Conservation (phyloP, 53 echinoderm and acorn worm species). For the Holothuria scabra region DNA sequence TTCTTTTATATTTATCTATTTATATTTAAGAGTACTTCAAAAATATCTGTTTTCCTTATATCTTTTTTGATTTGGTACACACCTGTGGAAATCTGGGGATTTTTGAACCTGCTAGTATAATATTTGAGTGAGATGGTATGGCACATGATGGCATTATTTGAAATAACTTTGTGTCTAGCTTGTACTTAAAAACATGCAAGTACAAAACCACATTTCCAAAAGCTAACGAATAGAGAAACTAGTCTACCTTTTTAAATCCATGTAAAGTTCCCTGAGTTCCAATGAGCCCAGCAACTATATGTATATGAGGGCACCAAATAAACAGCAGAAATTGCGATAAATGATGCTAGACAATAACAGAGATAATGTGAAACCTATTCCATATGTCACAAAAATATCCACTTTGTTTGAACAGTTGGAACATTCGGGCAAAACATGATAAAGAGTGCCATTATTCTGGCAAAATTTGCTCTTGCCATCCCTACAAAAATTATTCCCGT, state of each 20-base stretch:
- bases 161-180: constrained; percentile 19
- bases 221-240: constrained; percentile 89
- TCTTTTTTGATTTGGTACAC: no score
- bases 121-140: no score
- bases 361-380: constrained; percentile 70
- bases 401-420: constrained; percentile 16
- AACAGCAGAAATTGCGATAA: constrained; percentile 77
- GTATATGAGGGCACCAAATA: constrained; percentile 81
- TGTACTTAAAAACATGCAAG: constrained; percentile 70
- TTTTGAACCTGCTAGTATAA: no score
- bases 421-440: no score
- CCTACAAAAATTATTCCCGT: no score
- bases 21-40: no score
- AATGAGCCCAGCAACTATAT: constrained; percentile 66
- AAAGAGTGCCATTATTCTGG: no score
- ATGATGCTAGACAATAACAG: constrained; percentile 72
- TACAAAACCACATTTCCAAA: constrained; percentile 78
- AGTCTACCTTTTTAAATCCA: constrained; percentile 72
- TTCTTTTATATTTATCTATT: no score
- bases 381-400: constrained; percentile 48
- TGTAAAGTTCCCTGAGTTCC: constrained; percentile 74
- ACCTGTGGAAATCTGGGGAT: no score
- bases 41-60: no score
- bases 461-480: no score
- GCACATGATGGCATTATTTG: no score